Base-by-base conservation (phyloP, 1,140 invertebrate genomes). In the Brachionus koreanus region DNA sequence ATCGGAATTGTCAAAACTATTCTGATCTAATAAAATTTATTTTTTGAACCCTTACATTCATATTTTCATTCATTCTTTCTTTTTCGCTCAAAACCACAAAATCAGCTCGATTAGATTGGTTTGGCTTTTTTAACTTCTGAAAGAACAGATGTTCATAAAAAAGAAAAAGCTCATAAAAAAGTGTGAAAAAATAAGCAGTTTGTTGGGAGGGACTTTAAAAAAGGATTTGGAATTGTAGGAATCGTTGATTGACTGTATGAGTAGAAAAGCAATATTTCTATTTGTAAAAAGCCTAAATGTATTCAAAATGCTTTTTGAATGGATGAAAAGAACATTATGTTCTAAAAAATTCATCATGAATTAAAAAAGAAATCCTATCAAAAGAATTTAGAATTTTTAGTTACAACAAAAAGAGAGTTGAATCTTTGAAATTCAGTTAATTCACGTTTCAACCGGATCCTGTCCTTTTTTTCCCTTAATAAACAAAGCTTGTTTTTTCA, bases 331-430 rank as follows among this genome's bases (percentile, higher is more conserved):
- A 29, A 2, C 29, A 29, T 29, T 29, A 52, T 52, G 49, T 52
- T 52, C 49, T 52, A 52, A 52, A 52, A 52, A 52, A 52, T 52
- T 52, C 49, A 52, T 16, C 3, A 52, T 52, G 49, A 52, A 52
- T 52, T 52, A 52, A 52, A 52, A 5, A 52, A 52, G 49, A 19
- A 52, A 52, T 52, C 49, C 49, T 52, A n/a, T 52, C 49, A 23
- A 52, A 52, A 52, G 49, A 52, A 52, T 19, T 57, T 57, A 57
- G 49, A 57, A 57, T 57, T 57, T n/a, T 57, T 57, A 57, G 49
- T 57, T 57, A 57, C 4, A 57, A 57, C 49, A 57, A 57, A 57
- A 57, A 57, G 49, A 57, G 49, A 57, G 49, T 57, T 57, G 49
- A 57, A 57, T 57, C 19, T 57, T 57, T 16, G 49, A 57, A 57